Percentiles rank a stretch among this genome's conserved stretches.
phyloP scores from a whole-genome alignment of 2,888 invertebrate species.

The Drosophila emarginata region DNA sequence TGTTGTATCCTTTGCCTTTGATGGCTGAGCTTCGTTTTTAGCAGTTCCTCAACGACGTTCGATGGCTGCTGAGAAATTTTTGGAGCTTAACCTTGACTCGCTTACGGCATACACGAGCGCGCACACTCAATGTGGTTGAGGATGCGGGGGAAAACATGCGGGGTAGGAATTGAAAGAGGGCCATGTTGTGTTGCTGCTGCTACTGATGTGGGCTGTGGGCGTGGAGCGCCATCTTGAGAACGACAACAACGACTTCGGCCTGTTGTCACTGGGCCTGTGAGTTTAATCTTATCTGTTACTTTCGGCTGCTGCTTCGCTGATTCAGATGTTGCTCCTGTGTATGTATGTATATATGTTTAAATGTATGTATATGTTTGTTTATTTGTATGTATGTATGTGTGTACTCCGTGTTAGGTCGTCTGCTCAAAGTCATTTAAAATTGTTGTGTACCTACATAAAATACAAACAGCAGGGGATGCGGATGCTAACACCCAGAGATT shows the following conservation, averaged over 20 bases:
- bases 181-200: background rate
- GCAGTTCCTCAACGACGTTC: conserved; percentile 29
- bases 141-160: conserved; percentile 40
- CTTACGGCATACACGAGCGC: conserved; percentile 62
- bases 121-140: conserved; percentile 60
- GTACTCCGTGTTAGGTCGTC: conserved; percentile 58
- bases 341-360: too few species aligned
- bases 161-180: background rate
- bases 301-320: conserved; percentile 38
- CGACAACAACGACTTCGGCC: conserved; percentile 48
- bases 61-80: conserved; percentile 62
- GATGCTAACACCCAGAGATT: background rate
- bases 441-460: conserved; percentile 67
- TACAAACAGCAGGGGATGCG: conserved; percentile 36
- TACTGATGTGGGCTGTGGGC: background rate
- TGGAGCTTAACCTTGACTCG: conserved; percentile 72
- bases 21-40: conserved; percentile 46
- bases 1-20: conserved; percentile 31
- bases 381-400: conserved; percentile 16
- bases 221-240: conserved; percentile 64
- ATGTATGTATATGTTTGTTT: conserved; percentile 8
- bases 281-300: conserved; percentile 73
- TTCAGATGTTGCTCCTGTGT: conserved; percentile 12
- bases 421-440: conserved; percentile 76
- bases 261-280: conserved; percentile 71